phyloP scores from a whole-genome alignment of 1,140 invertebrate genomes.

The Drosophila persimilis region DNA sequence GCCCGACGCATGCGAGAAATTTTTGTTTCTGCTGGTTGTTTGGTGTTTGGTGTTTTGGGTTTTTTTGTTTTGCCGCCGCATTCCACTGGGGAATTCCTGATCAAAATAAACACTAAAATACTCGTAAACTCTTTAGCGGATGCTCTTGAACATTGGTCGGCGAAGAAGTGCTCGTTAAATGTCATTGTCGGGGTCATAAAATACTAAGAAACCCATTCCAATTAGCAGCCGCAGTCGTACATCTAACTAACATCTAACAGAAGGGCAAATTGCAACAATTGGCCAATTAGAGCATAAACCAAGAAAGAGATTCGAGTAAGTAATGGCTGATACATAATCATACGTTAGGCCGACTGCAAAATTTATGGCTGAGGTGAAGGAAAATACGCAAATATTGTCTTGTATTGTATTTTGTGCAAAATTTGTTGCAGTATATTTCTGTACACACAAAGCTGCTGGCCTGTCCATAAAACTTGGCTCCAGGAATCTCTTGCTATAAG shows the following conservation, averaged over 20 bases:
- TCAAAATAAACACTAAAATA: slow-evolving; percentile 42
- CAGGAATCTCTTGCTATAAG: no score
- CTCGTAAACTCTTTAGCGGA: slow-evolving; percentile 5
- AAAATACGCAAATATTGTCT: no score
- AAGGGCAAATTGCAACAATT: slow-evolving; percentile 22
- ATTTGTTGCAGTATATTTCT: no score
- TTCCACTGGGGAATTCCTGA: slow-evolving; percentile 59
- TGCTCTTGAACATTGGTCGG: slow-evolving; percentile 22
- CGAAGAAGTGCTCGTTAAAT: slow-evolving; percentile 33
- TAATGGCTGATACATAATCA: no score
- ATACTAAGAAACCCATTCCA: slow-evolving; percentile 13
- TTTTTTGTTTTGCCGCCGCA: slow-evolving; percentile 27
- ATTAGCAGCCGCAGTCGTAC: slow-evolving; percentile 30
- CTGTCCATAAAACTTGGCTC: no score
- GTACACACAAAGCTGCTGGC: no score
- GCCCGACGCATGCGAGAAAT: slow-evolving; percentile 48
- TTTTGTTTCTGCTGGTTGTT: slow-evolving; percentile 22
- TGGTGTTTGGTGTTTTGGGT: slow-evolving; percentile 5
- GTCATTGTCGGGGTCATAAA: slow-evolving; percentile 28
- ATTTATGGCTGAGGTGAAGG: no score
- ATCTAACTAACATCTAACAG: slow-evolving; percentile 13
- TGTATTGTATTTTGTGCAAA: no score
- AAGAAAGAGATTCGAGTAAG: no score
- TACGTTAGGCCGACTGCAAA: no score
- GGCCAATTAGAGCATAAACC: slow-evolving; percentile 19